A percentile compares a stretch with the other conserved stretches of the same genome.
Evolutionary conservation across 2,113 vertebrate species (phyloP).

Genomic region (Halichoerus grypus): DNA sequence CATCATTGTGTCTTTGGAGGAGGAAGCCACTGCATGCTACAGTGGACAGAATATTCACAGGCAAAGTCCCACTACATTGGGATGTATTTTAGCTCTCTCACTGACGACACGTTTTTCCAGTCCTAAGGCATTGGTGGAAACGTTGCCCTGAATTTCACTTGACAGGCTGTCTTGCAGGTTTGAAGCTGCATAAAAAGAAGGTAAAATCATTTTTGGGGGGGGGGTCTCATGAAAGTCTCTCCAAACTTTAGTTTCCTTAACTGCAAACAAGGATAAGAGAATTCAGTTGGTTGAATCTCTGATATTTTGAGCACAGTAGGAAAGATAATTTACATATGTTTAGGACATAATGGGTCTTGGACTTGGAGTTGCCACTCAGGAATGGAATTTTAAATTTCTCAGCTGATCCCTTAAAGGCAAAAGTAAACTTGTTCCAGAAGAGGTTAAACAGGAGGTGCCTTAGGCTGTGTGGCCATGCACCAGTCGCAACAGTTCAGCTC

Average conservation of each 20-base stretch:
- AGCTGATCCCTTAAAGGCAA: background rate
- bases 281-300: background rate
- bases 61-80: no score
- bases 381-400: background rate
- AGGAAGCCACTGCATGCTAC: no score
- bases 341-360: background rate
- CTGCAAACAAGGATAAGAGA: background rate
- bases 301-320: background rate
- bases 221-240: background rate
- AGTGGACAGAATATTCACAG: background rate
- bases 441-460: background rate
- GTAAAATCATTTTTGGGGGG: background rate
- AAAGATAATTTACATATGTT: background rate
- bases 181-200: background rate
- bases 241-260: background rate
- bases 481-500: background rate
- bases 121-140: background rate
- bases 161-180: background rate
- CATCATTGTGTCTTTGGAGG: background rate
- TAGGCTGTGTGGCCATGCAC: no score
- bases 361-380: background rate
- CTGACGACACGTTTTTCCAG: background rate
- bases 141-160: background rate
- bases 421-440: background rate
- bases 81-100: background rate